These are phyloP conservation scores for Zaprionus lachaisei DNA, from an alignment of 1,140 invertebrate species.

Conservation along the genomic window DNA sequence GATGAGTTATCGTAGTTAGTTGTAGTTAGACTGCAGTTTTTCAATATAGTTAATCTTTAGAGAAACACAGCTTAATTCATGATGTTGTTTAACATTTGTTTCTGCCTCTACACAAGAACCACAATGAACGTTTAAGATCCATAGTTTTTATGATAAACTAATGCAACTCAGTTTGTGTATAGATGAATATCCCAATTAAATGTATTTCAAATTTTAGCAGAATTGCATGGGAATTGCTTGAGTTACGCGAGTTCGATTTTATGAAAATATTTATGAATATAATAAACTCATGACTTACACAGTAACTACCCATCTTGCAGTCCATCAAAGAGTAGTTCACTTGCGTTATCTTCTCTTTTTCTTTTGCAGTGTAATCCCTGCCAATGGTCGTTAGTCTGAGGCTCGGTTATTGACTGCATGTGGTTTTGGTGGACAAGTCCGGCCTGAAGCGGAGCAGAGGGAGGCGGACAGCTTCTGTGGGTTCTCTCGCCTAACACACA, in stretches of 20 bases:
- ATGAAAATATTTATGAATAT: not conserved
- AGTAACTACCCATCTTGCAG: not conserved
- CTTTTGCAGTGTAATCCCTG: conserved; percentile 45
- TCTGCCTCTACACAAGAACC: not conserved
- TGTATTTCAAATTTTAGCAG: not conserved
- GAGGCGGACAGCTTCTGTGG: not conserved
- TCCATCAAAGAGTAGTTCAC: not conserved
- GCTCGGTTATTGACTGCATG: conserved; percentile 61
- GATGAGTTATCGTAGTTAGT: not conserved
- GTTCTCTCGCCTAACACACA: conserved; percentile 15
- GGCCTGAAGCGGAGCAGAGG: not conserved
- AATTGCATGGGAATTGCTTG: not conserved
- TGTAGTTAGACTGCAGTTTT: not conserved
- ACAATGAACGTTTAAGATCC: not conserved
- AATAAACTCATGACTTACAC: not conserved
- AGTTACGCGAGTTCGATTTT: not conserved
- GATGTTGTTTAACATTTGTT: not conserved
- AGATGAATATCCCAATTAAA: not conserved
- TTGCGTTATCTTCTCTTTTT: not conserved
- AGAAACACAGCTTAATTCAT: not conserved
- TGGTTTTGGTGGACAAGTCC: conserved; percentile 2
- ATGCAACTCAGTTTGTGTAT: not conserved
- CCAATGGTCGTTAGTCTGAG: conserved; percentile 56
- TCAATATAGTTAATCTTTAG: not conserved
- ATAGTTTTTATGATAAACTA: not conserved